Conservation (phyloP, 2,888 invertebrate species). For the Eledone cirrhosa region DNA sequence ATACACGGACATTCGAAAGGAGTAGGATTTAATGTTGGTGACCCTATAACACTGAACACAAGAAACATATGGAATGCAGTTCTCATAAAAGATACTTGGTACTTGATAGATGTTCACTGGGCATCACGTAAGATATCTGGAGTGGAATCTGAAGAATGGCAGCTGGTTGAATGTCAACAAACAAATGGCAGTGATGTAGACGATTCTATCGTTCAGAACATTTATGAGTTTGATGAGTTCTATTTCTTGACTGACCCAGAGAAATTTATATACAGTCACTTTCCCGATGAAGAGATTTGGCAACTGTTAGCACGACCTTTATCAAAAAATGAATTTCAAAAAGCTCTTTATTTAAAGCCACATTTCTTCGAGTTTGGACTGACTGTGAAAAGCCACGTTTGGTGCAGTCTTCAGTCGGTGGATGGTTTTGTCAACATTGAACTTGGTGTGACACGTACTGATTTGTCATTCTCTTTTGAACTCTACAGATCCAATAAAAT, state of each 20-base stretch:
- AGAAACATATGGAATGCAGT: constrained; percentile 43
- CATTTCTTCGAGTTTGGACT: constrained; percentile 39
- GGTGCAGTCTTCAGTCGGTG: neutral
- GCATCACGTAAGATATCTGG: constrained; percentile 33
- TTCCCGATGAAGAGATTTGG: constrained; percentile 45
- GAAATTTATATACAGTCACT: constrained; percentile 43
- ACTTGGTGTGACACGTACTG: neutral
- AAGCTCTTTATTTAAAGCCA: constrained; percentile 43
- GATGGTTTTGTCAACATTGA: constrained; percentile 15
- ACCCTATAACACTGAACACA: constrained; percentile 32
- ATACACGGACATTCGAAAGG: constrained; percentile 44
- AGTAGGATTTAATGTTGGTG: constrained; percentile 41
- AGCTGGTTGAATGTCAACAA: neutral
- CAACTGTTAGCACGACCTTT: constrained; percentile 42
- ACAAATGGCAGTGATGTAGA: neutral
- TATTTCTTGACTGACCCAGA: constrained; percentile 49
- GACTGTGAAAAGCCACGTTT: neutral
- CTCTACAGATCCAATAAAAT: constrained; percentile 24
- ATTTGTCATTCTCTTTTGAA: constrained; percentile 25
- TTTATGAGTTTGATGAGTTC: constrained; percentile 31
- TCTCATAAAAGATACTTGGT: constrained; percentile 37
- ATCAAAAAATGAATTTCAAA: constrained; percentile 41
- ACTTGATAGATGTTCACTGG: constrained; percentile 42
- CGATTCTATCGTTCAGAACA: neutral
- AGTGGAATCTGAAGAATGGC: constrained; percentile 17